Conservation (phyloP, 2,113 vertebrate species). For the Xenopus laevis region DNA sequence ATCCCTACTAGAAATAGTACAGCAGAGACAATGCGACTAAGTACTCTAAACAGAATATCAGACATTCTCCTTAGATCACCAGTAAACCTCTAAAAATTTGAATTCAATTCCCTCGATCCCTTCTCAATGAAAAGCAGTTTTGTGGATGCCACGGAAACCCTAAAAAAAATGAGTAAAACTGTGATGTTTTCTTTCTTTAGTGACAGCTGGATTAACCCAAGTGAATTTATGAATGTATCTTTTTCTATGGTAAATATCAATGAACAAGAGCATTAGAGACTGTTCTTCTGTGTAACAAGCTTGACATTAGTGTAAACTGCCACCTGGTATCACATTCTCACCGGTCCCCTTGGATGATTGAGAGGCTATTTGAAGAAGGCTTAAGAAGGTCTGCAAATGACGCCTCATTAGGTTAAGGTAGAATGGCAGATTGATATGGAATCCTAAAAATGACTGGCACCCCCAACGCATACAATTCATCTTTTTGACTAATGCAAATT, state of each 20-base stretch:
- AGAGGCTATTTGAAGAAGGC: slow-evolving; percentile 29
- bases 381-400: slow-evolving; percentile 19
- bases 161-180: too few species aligned
- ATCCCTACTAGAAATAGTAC: too few species aligned
- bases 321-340: not conserved
- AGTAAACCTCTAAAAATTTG: too few species aligned
- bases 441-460: slow-evolving; percentile 5
- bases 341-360: slow-evolving; percentile 21
- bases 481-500: not conserved
- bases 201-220: too few species aligned
- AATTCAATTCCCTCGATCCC: too few species aligned
- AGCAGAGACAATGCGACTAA: too few species aligned
- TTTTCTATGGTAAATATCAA: slow-evolving; percentile 3
- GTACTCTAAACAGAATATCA: too few species aligned
- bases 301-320: slow-evolving; percentile 4
- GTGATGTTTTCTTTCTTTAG: too few species aligned
- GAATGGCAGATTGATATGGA: slow-evolving; percentile 1
- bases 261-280: not conserved
- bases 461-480: not conserved
- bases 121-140: too few species aligned
- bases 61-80: too few species aligned
- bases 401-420: slow-evolving; percentile 22
- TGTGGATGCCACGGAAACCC: too few species aligned
- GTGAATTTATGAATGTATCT: too few species aligned
- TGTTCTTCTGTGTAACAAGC: slow-evolving; percentile 3